Percentiles rank a stretch among this genome's conserved stretches.
Conservation (phyloP, 2,113 vertebrate genomes). For the Hyperopisus bebe region DNA sequence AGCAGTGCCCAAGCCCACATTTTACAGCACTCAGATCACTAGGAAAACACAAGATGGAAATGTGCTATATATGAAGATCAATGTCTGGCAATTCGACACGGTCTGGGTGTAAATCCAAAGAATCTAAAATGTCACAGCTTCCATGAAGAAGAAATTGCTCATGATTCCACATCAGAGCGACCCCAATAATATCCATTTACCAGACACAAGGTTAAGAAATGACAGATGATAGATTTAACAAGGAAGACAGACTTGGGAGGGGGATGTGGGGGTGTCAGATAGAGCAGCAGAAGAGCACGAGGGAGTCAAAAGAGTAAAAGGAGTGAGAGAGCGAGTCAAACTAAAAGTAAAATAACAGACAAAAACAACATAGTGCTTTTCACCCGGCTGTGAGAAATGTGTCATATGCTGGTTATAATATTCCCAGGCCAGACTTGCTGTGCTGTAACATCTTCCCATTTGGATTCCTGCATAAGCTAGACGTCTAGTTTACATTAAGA, state of each 20-base stretch:
- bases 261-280: background rate
- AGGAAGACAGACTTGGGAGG: background rate
- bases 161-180: background rate
- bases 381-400: background rate
- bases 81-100: background rate
- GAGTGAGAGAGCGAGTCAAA: background rate
- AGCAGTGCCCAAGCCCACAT: conserved; percentile 56
- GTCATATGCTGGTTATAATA: background rate
- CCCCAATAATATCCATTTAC: background rate
- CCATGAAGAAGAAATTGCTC: background rate
- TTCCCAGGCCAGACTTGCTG: background rate
- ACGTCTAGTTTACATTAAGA: background rate
- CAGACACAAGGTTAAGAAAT: background rate
- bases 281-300: background rate
- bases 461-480: background rate
- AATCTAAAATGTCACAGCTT: background rate
- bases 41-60: background rate
- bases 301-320: background rate
- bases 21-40: conserved; percentile 17
- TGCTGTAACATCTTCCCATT: background rate
- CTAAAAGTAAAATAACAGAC: background rate
- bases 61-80: background rate
- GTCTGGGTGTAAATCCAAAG: background rate
- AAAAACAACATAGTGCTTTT: background rate
- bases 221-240: background rate